These are phyloP conservation scores for Trypoxylus dichotomus DNA, from an alignment of 1,140 invertebrate genomes.

Conservation along the genomic window DNA sequence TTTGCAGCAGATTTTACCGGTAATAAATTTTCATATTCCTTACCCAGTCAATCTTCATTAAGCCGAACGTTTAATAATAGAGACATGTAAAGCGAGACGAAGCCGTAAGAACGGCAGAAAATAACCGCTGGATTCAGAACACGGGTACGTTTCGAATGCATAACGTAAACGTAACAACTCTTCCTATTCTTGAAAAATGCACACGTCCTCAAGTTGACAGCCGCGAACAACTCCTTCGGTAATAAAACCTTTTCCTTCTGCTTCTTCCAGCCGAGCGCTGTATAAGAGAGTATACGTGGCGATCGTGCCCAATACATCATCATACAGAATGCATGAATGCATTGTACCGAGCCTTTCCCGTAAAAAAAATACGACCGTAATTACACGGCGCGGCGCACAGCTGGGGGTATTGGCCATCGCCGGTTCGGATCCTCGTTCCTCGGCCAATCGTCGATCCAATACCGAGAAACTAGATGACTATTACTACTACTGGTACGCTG, in stretches of 20 bases:
- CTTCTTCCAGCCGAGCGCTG: not conserved
- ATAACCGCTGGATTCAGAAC: not conserved
- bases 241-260: not conserved
- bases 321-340: not conserved
- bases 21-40: not conserved
- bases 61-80: not conserved
- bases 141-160: not conserved
- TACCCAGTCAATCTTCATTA: not conserved
- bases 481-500: not conserved
- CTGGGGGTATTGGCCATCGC: not conserved
- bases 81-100: not conserved
- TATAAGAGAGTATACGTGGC: not conserved
- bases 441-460: not conserved
- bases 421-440: not conserved
- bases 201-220: not conserved
- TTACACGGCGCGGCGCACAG: not conserved
- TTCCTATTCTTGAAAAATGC: not conserved
- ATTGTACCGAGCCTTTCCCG: not conserved
- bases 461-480: not conserved
- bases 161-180: not conserved
- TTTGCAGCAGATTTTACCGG: not conserved
- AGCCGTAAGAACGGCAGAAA: not conserved
- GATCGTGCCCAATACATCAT: not conserved
- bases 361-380: not conserved
- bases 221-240: not conserved